Percentiles rank a stretch among this genome's conserved stretches.
These are phyloP conservation scores for Harpagoxenus sublaevis DNA, from an alignment of 2,888 invertebrate genomes.

Conservation along the genomic window DNA sequence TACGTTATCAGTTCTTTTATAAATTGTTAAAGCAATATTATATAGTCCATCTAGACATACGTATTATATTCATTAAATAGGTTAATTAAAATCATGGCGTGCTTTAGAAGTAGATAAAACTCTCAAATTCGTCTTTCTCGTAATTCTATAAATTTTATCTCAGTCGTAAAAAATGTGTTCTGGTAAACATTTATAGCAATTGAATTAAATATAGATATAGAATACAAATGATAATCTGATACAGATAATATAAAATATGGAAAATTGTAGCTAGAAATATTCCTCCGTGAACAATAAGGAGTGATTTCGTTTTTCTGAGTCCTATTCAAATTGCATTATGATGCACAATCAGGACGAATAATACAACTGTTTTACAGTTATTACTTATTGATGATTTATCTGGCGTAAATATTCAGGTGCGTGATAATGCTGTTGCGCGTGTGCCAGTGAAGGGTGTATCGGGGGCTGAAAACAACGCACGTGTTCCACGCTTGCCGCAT, in stretches of 20 bases:
- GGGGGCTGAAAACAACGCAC: constrained; percentile 99
- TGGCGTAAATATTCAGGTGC: constrained; percentile 87
- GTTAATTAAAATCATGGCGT: constrained; percentile 2
- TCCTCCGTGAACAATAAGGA: constrained; percentile 12
- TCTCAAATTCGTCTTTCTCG: not conserved
- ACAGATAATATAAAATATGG: constrained; percentile 27
- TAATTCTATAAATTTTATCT: constrained; percentile 18
- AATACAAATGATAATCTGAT: constrained; percentile 15
- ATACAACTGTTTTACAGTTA: constrained; percentile 2
- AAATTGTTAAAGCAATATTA: constrained; percentile 21
- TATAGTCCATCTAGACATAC: constrained; percentile 14
- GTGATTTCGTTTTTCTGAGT: not conserved
- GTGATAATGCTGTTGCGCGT: constrained; percentile 88
- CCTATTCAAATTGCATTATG: not conserved
- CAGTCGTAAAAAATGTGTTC: not conserved
- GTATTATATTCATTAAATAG: not conserved
- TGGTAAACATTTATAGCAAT: constrained; percentile 15
- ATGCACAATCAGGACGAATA: not conserved
- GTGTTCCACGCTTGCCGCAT: constrained; percentile 96
- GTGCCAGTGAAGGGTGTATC: constrained; percentile 91
- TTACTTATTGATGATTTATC: constrained; percentile 83
- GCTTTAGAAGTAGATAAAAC: not conserved
- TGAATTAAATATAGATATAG: constrained; percentile 13
- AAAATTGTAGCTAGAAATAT: constrained; percentile 21
- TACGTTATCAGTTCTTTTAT: constrained; percentile 19